These are phyloP conservation scores for Ochropleura plecta DNA, from an alignment of 2,888 invertebrate species.

Conservation along the genomic window DNA sequence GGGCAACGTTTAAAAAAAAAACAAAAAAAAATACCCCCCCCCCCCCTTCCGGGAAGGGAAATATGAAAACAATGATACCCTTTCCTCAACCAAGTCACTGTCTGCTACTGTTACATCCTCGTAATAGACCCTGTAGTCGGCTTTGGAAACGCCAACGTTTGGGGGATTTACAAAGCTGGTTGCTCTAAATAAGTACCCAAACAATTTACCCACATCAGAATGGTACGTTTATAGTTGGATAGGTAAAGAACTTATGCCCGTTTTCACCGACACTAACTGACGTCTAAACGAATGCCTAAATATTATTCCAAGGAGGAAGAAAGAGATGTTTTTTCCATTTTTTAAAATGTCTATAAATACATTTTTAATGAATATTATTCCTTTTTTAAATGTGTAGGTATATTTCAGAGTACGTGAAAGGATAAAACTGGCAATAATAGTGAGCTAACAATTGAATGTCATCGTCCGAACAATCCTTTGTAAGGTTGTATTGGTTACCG, in stretches of 20 bases:
- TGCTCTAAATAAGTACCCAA: neutral
- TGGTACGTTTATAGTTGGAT: neutral
- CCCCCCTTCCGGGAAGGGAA: too few species aligned
- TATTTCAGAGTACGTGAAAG: neutral
- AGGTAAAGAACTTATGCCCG: neutral
- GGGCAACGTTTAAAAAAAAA: too few species aligned
- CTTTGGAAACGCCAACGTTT: neutral
- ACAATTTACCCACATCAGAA: conserved; percentile 12
- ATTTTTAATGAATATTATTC: neutral
- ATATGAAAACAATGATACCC: neutral
- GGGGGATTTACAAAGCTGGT: neutral
- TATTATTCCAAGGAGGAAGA: neutral
- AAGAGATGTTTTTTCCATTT: too few species aligned
- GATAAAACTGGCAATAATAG: neutral
- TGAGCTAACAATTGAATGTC: neutral
- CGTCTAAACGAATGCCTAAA: neutral
- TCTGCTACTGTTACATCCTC: neutral
- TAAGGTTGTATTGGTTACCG: neutral
- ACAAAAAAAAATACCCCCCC: too few species aligned
- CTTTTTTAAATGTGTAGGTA: neutral
- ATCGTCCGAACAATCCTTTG: neutral
- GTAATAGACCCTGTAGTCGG: neutral
- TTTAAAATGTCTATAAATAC: too few species aligned
- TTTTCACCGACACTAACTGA: neutral
- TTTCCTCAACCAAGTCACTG: neutral